Base-by-base conservation (phyloP, 2,797 vertebrate species). In the Poeciliopsis presidionis region DNA sequence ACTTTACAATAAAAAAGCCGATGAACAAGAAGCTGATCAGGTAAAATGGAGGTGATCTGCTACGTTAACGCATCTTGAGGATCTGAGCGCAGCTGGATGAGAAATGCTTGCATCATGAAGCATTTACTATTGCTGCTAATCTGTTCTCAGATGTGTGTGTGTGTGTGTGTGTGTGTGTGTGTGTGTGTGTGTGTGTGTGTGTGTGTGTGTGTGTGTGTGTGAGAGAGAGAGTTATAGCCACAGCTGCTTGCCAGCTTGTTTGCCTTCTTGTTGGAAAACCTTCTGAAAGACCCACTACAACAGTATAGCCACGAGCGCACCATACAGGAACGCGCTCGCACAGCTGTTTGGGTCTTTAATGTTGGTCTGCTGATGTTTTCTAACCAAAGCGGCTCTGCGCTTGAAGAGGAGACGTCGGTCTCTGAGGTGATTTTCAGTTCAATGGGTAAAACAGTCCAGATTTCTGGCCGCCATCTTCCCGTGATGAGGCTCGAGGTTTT, bases 201-300 rank as follows among this genome's bases (percentile, higher is more conserved):
- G 36, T 36, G 78, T 16, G 74, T 25, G 74, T 1, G 73, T 55
- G 76, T 47, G 78, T 53, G 79, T 8, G 76, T 3, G 86, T 7
- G 73, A 18, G 22, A 47, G 71, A 79, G 78, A 63, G 86, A 91
- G 87, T 91, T 90, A 88, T 83, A 85, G 73, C 86, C 92, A 92
- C 94, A 94, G 93, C 93, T 94, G 92, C 90, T 89, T 91, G 86
- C 88, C 92, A 92, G 90, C 88, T 89, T 93, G 92, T 90, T 85
- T 89, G 88, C 88, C 88, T 91, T 82, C 90, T 92, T 91, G 81
- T 88, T 85, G 49, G 43, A 87, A 90, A 88, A 91, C 85, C 87
- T 89, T 89, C 81, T 90, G 82, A 72, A 88, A 81, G 85, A 87
- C 47, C 84, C 47, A 71, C 43, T 77, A 80, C 82, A 78, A 84